Evolutionary conservation across 2,888 invertebrate species (phyloP), one percentile per base, ranked within the genome.

Genomic region (Patella pellucida): DNA sequence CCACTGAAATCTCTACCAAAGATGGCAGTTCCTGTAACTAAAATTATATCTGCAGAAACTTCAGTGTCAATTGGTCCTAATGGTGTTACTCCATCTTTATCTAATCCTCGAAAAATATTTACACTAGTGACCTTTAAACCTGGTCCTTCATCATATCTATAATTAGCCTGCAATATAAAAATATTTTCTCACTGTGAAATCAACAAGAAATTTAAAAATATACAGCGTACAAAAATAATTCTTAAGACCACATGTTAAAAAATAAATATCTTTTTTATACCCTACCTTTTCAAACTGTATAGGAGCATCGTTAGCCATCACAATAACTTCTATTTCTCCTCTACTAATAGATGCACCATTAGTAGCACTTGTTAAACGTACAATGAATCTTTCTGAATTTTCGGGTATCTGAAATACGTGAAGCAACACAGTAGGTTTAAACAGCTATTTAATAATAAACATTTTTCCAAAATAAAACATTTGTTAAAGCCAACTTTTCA

Each of bases 221-320:
- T 9, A 41, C 41, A 41, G 41, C 9, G 41, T 41, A 9, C 41
- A 41, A 41, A 41, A 41, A 41, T 41, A 41, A 41, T 9, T 41
- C 41, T 31, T 31, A 31, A 31, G 31, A 31, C 4, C 31, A 31
- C 31, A 31, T 2, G 31, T 31, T 31, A 3, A 3, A 31, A 31
- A 4, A 27, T 2, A 31, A 31, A 31, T 3, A 31, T 31, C 31
- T 31, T 41, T 41, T 41, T 9, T n/a, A 41, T 14, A 31, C 68
- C 81, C 76, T 71, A 89, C 89, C 85, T 87, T 83, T 52, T 82
- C 76, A 74, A 90, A 90, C 71, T 87, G 78, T 31, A 90, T 76
- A 23, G 90, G 89, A 41, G 90, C 89, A 83, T 89, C 90, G 80
- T 90, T 90, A 14, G 84, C 84, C 51, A 56, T 56, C 27, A 90